Evolutionary conservation across 2,888 invertebrate genomes (phyloP), one percentile per base, ranked within the genome.

Genomic region (Schizaphis graminum): DNA sequence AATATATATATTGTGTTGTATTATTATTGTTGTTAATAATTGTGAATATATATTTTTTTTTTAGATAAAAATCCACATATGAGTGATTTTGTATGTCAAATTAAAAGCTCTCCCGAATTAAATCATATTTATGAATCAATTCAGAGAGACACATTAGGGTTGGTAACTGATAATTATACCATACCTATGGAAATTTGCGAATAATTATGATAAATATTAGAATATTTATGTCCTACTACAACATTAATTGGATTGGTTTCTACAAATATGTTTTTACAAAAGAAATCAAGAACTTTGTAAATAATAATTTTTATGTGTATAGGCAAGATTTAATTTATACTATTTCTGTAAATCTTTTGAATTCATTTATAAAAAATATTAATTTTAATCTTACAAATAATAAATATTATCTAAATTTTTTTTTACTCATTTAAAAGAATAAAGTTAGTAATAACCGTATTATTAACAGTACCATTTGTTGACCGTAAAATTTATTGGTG

Each of bases 21-120:
- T 5, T 85, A 53, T 94, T 84, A n/a, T 49, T 91, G 26, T 61
- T 77, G 26, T 61, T 77, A 77, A 57, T 35, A 49, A 94, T 53
- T 53, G 11, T 35, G 4, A 90, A 88, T 92, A 94, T n/a, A n/a
- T 94, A 24, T 94, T 57, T 56, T 87, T 28, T 95, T 95, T 96
- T 96, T 95, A 99, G 99, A 99, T 96, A 99, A 99, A 96, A 99
- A 99, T 96, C 98, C 98, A 95, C 98, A 98, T 95, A 96, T 99
- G 95, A 98, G 97, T 96, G 99, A 99, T 96, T 99, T 99, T 96
- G 97, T 99, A 95, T 97, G 97, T 94, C 98, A 98, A 96, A 99
- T 99, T 95, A 98, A 98, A 96, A 97, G 98, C 94, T 98, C 98
- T 95, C 97, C 98, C 8, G 99, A 99, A 95, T 96, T 99, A 95